Evolutionary conservation across 2,113 vertebrate species (phyloP).

Genomic region (Tupaia tana): DNA sequence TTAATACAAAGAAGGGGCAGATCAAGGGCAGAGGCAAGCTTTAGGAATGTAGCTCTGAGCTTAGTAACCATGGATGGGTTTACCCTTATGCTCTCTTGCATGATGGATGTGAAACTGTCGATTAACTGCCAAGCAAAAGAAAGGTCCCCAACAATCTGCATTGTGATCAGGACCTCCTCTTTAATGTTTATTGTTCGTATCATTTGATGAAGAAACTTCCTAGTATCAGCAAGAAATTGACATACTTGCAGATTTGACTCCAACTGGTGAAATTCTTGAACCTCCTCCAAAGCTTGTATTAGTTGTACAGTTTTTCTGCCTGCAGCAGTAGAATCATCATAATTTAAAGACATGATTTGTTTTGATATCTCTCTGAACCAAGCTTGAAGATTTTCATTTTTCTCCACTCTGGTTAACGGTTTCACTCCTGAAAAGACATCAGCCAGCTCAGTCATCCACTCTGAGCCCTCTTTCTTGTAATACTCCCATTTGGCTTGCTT

Average conservation of each 20-base stretch:
- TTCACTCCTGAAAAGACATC: conserved; percentile 99
- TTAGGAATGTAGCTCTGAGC: conserved; percentile 97
- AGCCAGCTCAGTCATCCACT: conserved; percentile 97
- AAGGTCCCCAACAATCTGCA: conserved; percentile 98
- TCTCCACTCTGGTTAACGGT: conserved; percentile 98
- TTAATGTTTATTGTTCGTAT: conserved; percentile 99
- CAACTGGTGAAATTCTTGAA: conserved; percentile 98
- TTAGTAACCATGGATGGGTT: conserved; percentile 98
- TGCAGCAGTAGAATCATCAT: conserved; percentile 97
- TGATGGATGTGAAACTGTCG: conserved; percentile 98
- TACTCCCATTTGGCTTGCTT: conserved; percentile 98
- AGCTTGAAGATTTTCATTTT: conserved; percentile 98
- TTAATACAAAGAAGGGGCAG: conserved; percentile 98
- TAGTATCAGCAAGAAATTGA: conserved; percentile 97
- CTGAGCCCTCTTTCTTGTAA: conserved; percentile 96
- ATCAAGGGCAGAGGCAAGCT: conserved; percentile 98
- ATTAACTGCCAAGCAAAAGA: conserved; percentile 99
- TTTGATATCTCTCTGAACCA: conserved; percentile 99
- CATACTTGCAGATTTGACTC: conserved; percentile 98
- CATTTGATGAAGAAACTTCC: conserved; percentile 99
- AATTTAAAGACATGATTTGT: conserved; percentile 97
- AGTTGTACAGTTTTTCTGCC: conserved; percentile 98
- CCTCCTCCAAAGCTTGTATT: conserved; percentile 98
- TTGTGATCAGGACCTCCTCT: conserved; percentile 98
- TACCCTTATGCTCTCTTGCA: conserved; percentile 98